phyloP scores from a whole-genome alignment of 2,113 vertebrate species.

The Donacobius atricapilla region DNA sequence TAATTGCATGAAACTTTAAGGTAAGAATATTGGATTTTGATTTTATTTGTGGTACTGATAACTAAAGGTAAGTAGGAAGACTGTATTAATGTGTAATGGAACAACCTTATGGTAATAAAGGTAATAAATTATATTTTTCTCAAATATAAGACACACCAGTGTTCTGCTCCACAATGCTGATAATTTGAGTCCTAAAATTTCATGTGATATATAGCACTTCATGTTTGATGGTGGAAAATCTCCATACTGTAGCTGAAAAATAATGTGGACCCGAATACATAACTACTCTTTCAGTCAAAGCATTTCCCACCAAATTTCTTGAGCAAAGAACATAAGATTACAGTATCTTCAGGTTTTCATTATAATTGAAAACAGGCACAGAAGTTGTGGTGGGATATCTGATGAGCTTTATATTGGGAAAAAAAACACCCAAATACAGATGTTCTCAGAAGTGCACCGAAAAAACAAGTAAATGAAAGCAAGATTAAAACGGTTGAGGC shows the following conservation, averaged over 20 bases:
- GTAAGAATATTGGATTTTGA: background rate
- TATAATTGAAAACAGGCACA: background rate
- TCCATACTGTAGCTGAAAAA: background rate
- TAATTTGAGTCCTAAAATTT: background rate
- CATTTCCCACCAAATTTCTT: background rate
- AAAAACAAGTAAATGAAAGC: background rate
- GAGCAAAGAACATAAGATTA: background rate
- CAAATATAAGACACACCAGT: background rate
- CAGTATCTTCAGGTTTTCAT: background rate
- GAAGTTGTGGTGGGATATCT: background rate
- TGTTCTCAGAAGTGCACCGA: background rate
- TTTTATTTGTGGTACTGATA: background rate
- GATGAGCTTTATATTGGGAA: background rate
- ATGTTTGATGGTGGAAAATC: background rate
- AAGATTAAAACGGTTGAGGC: background rate
- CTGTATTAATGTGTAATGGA: background rate
- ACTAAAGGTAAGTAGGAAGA: background rate
- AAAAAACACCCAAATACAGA: background rate
- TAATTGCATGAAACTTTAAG: background rate
- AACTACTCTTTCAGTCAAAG: background rate
- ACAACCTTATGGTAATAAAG: background rate
- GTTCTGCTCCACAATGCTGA: background rate
- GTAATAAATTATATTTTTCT: background rate
- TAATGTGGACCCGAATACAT: rapidly evolving
- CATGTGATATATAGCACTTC: background rate